Conservation (phyloP, 2,888 invertebrate species). For the Stenchaetothrips biformis region DNA sequence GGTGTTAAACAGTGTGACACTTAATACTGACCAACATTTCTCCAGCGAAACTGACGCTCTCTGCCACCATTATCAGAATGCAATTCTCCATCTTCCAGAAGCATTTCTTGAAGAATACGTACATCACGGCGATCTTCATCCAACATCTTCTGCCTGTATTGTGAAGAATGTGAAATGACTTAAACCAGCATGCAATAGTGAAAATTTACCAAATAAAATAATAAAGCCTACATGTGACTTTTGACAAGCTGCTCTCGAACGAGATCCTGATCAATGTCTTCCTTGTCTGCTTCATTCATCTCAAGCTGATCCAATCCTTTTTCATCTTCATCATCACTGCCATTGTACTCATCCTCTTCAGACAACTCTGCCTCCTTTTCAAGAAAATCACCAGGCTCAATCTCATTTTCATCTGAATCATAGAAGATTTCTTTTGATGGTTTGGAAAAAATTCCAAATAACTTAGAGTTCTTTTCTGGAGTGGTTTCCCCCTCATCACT, state of each 20-base stretch:
- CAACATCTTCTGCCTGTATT: conserved; percentile 65
- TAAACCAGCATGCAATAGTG: conserved; percentile 26
- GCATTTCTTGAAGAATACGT: conserved; percentile 73
- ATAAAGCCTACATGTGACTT: conserved; percentile 69
- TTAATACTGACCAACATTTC: conserved; percentile 58
- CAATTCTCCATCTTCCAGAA: conserved; percentile 85
- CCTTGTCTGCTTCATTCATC: conserved; percentile 77
- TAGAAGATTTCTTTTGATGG: conserved; percentile 59
- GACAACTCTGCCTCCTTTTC: conserved; percentile 89
- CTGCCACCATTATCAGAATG: conserved; percentile 69
- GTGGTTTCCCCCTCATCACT: conserved; percentile 42
- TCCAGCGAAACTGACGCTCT: conserved; percentile 81
- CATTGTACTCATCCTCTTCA: conserved; percentile 72
- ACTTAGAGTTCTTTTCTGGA: conserved; percentile 37
- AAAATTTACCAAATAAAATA: neutral
- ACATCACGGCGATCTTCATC: conserved; percentile 87
- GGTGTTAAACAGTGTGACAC: conserved; percentile 29
- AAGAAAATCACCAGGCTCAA: conserved; percentile 66
- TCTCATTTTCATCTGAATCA: conserved; percentile 81
- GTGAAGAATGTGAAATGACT: conserved; percentile 19
- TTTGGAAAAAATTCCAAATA: conserved; percentile 33
- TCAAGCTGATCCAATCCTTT: conserved; percentile 73
- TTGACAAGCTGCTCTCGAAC: conserved; percentile 73
- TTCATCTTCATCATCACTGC: conserved; percentile 84
- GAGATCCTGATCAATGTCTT: conserved; percentile 73